Evolutionary conservation across 2,797 vertebrate genomes (phyloP).

Genomic region (Mionectes olivaceus): DNA sequence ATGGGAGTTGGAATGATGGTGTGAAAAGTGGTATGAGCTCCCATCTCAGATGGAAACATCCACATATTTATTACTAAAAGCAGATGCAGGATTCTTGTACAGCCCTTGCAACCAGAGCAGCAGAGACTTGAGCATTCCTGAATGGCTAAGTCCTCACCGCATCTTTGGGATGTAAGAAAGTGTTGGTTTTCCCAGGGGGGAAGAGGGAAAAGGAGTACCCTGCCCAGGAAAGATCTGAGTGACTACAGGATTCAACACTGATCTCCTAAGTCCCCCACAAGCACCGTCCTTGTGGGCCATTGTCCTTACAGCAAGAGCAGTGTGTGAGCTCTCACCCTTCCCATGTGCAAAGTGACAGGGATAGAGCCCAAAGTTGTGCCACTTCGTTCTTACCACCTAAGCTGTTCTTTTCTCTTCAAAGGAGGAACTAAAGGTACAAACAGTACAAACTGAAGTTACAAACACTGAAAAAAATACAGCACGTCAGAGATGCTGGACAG

Average conservation of each 20-base stretch:
- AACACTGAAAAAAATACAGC: not conserved
- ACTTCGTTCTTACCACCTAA: not conserved
- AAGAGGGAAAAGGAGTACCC: not conserved
- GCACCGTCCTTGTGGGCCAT: not conserved
- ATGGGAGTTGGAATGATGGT: not conserved
- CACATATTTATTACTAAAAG: not conserved
- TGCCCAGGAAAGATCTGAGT: not conserved
- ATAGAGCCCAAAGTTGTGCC: not conserved
- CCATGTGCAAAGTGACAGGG: not conserved
- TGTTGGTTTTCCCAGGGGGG: accelerated
- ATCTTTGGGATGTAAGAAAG: not conserved
- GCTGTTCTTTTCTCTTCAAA: not conserved
- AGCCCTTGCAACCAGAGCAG: not conserved
- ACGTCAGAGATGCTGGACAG: not conserved
- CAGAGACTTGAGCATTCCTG: not conserved
- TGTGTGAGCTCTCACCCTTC: not conserved
- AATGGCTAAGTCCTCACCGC: not conserved
- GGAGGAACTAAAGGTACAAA: not conserved
- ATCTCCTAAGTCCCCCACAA: not conserved
- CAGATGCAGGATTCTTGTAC: not conserved
- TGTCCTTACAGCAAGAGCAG: not conserved
- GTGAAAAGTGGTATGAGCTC: not conserved
- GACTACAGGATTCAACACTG: accelerated
- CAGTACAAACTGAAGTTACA: not conserved
- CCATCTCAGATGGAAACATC: not conserved